These are phyloP conservation scores for Phaethornis superciliosus DNA, from an alignment of 2,113 vertebrate genomes.

Conservation along the genomic window DNA sequence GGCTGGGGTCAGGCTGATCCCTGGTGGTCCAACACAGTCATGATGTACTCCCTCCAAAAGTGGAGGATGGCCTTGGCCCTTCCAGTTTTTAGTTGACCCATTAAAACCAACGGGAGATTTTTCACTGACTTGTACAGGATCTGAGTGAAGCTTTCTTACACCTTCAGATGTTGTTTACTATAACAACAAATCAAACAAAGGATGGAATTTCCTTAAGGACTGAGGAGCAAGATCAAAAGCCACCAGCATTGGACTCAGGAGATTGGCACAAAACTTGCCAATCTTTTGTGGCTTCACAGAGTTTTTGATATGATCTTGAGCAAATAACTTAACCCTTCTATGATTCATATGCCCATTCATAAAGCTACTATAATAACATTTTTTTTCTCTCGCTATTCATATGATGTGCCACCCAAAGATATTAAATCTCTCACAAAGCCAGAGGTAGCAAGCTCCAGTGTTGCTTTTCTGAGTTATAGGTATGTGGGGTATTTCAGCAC, in stretches of 20 bases:
- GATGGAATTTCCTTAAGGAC: neutral
- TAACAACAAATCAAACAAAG: neutral
- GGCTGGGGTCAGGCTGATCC: neutral
- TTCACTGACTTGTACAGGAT: neutral
- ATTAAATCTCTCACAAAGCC: neutral
- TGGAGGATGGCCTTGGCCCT: neutral
- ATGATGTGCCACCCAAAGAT: neutral
- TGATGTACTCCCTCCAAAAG: accelerated
- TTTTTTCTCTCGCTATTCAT: neutral
- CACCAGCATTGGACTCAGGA: neutral
- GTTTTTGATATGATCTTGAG: neutral
- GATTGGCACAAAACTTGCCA: neutral
- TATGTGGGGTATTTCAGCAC: neutral
- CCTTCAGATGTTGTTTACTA: neutral
- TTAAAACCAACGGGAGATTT: neutral
- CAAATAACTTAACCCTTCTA: neutral
- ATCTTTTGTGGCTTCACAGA: neutral
- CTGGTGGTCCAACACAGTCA: neutral
- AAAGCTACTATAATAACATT: neutral
- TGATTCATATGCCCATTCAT: neutral
- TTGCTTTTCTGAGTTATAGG: neutral
- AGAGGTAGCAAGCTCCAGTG: neutral
- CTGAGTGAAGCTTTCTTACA: neutral
- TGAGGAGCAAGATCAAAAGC: neutral
- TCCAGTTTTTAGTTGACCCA: neutral